Percentiles rank a stretch among this genome's conserved stretches.
phyloP scores from a whole-genome alignment of 2,797 vertebrate species.

The Toxotes lorentzi region DNA sequence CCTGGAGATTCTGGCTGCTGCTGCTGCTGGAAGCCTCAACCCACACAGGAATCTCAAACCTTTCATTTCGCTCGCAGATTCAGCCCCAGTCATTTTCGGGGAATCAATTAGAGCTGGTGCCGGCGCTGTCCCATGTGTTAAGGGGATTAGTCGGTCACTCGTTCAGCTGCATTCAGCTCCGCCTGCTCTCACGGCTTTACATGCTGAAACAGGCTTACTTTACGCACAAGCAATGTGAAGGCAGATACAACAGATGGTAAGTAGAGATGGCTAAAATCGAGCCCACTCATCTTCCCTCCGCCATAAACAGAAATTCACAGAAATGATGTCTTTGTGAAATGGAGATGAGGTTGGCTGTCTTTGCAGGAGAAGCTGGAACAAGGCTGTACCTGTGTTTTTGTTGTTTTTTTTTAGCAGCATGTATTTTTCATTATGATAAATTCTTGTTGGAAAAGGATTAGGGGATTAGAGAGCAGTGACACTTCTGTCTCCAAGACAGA shows the following conservation, averaged over 20 bases:
- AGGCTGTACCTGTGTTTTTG: constrained; percentile 38
- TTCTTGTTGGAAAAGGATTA: constrained; percentile 77
- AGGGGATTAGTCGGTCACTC: constrained; percentile 91
- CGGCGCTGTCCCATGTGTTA: constrained; percentile 87
- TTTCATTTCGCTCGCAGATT: constrained; percentile 88
- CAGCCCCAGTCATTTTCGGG: constrained; percentile 83
- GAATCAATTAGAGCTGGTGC: constrained; percentile 94
- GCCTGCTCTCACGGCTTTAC: constrained; percentile 84
- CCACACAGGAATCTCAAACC: constrained; percentile 87
- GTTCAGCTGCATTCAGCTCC: constrained; percentile 85
- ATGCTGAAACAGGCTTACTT: constrained; percentile 82
- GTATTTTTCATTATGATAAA: constrained; percentile 47
- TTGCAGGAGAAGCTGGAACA: constrained; percentile 12
- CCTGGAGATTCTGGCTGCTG: constrained; percentile 80
- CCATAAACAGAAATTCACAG: constrained; percentile 29
- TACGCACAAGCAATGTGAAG: constrained; percentile 81
- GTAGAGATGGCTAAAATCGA: constrained; percentile 81
- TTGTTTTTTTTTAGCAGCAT: constrained; percentile 19
- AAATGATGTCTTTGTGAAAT: constrained; percentile 29
- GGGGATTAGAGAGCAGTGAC: constrained; percentile 77
- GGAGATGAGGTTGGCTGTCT: constrained; percentile 27
- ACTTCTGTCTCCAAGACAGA: constrained; percentile 80
- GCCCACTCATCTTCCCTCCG: constrained; percentile 55
- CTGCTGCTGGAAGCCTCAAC: constrained; percentile 76
- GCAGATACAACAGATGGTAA: constrained; percentile 89